Evolutionary conservation across 2,888 invertebrate species (phyloP), one percentile per base, ranked within the genome.

Genomic region (Gandaritis pyraliata): DNA sequence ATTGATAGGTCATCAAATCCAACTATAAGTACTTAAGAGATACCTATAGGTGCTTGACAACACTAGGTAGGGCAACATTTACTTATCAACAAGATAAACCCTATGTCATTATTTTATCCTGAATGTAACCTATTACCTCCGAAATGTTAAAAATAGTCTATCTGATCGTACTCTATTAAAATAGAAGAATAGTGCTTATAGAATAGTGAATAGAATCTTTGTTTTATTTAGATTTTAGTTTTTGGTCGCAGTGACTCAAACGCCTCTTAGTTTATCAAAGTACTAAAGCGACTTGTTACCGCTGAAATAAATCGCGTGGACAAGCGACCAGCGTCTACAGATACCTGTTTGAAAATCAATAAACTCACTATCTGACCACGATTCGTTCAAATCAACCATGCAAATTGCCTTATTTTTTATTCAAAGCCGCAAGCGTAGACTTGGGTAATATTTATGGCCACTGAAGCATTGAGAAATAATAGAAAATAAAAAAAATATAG

Each of bases 391-490:
- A 80, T 81, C 73, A 74, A 66, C 54, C 60, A 83, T 78, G 79
- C 73, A 80, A 81, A 83, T 80, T 66, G 74, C 58, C 65, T 75
- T 64, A 72, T 80, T 77, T 74, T 78, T 81, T 76, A 77, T 78
- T 80, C 71, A 79, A 63, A 59, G 30, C 36, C 50, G 68, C 61
- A 33, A 59, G 46, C 45, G 33, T 45, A 33, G 39, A n/a, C 54
- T 53, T 15, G 12, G n/a, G 3, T 16, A 39, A 16, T 41, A 49
- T 52, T n/a, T 12, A 23, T 23, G 47, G 2, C 7, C 46, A 43
- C 7, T 36, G 45, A 15, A 16, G 43, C 46, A 23, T 46, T 29
- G 3, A 23, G 23, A 23, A 23, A 23, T 23, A 23, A 23, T 23
- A 18, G 12, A 4, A 46, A 41, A 41, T 15, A 15, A 15, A 12